Percentiles rank a stretch among this genome's conserved stretches.
Evolutionary conservation across 2,113 vertebrate species (phyloP).

Genomic region (Rhipidura dahli): DNA sequence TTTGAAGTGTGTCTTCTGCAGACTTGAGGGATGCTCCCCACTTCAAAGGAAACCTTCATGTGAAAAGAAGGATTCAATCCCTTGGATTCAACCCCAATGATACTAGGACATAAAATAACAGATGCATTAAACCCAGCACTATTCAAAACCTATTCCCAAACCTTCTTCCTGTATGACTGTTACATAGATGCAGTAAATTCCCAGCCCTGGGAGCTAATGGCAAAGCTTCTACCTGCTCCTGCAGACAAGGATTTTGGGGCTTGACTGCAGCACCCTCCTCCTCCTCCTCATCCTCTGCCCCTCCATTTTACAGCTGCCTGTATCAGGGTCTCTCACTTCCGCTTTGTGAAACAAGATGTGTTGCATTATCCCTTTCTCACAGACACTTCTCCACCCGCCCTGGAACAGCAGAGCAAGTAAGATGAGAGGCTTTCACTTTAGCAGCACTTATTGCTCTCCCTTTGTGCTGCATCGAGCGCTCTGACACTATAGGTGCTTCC

Average conservation of each 20-base stretch:
- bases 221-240: not conserved
- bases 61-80: not conserved
- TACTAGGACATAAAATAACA: not conserved
- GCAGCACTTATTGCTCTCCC: not conserved
- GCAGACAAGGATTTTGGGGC: not conserved
- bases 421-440: not conserved
- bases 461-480: not conserved
- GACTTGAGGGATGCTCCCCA: not conserved
- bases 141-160: not conserved
- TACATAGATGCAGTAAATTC: not conserved
- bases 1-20: not conserved
- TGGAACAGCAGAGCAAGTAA: not conserved
- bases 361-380: not conserved
- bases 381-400: not conserved
- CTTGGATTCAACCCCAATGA: not conserved
- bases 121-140: not conserved
- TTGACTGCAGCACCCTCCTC: not conserved
- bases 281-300: not conserved
- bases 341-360: not conserved
- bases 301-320: not conserved
- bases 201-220: not conserved
- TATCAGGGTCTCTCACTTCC: not conserved
- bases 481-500: fast-evolving
- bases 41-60: not conserved
- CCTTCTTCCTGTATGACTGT: not conserved